Percentiles rank a stretch among this genome's conserved stretches.
Evolutionary conservation across 2,113 vertebrate species (phyloP).

Genomic region (Piaya cayana): DNA sequence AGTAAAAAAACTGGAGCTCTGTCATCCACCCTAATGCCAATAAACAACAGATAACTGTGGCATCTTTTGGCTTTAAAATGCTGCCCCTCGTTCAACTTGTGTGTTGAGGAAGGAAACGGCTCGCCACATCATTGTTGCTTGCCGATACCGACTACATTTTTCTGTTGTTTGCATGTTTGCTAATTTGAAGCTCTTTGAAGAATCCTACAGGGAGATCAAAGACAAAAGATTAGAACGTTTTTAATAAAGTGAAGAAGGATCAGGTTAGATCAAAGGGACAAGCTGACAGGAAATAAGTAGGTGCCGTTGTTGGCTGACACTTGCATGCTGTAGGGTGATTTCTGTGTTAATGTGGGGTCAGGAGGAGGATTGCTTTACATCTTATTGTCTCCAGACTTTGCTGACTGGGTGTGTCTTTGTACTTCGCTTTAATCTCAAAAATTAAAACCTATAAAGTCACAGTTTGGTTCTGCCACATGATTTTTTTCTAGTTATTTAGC

Average conservation of each 20-base stretch:
- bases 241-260: slow-evolving; percentile 76
- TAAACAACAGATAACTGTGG: slow-evolving; percentile 61
- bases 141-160: slow-evolving; percentile 51
- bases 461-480: slow-evolving; percentile 49
- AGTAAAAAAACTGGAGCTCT: slow-evolving; percentile 41
- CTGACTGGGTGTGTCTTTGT: slow-evolving; percentile 69
- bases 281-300: slow-evolving; percentile 75
- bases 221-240: slow-evolving; percentile 73
- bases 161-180: slow-evolving; percentile 68
- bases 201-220: slow-evolving; percentile 70
- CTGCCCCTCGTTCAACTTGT: slow-evolving; percentile 51
- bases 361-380: slow-evolving; percentile 67
- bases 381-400: slow-evolving; percentile 71
- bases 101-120: slow-evolving; percentile 52
- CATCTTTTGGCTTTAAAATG: slow-evolving; percentile 59
- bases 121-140: slow-evolving; percentile 51
- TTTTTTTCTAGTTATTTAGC: slow-evolving; percentile 55
- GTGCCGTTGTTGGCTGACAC: slow-evolving; percentile 72
- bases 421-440: slow-evolving; percentile 60
- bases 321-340: slow-evolving; percentile 74
- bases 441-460: slow-evolving; percentile 56
- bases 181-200: slow-evolving; percentile 73
- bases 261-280: slow-evolving; percentile 74
- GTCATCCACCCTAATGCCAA: slow-evolving; percentile 56
- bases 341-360: slow-evolving; percentile 72